Evolutionary conservation across 2,888 invertebrate species (phyloP), one percentile per base, ranked within the genome.

Genomic region (Barypeithes pellucidus): DNA sequence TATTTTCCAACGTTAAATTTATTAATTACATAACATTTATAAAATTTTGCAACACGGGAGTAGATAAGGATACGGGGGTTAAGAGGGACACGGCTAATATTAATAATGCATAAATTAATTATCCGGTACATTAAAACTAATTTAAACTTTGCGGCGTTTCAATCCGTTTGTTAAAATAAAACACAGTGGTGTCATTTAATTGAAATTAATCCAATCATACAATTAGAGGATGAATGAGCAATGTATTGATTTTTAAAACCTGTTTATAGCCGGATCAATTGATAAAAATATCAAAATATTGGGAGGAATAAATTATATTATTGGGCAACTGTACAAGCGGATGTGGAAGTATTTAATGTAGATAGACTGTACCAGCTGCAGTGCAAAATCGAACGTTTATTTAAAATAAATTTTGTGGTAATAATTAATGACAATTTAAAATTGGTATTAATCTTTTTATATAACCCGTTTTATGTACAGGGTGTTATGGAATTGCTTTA

Each of bases 151-250:
- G 54, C 11, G 54, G 54, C 18, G 9, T 33, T 57, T 33, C 33
- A 33, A 16, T 57, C 54, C 33, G 18, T 9, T 54, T 54, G 54
- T 33, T 57, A 18, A 57, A 57, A 57, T 33, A 33, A 24, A 24
- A 50, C 12, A 50, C 16, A 33, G 54, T 33, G 16, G 54, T 57
- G 54, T 33, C 33, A 33, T 57, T 57, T 57, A 57, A 57, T 57
- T 57, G 33, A 57, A 54, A 57, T 57, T 57, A 57, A 57, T 57
- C 54, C 54, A 57, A 57, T 57, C 33, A 57, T 36, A 33, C 54
- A 57, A 57, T 57, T 57, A 57, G 16, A 57, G 33, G 33, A 33
- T 33, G 54, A 54, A 33, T 33, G 16, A 11, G 33, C 18, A 33
- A 36, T 57, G 16, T 57, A 57, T 57, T 33, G 54, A 57, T 57